Evolutionary conservation across 2,888 invertebrate genomes (phyloP).

Genomic region (Perithous albicinctus): DNA sequence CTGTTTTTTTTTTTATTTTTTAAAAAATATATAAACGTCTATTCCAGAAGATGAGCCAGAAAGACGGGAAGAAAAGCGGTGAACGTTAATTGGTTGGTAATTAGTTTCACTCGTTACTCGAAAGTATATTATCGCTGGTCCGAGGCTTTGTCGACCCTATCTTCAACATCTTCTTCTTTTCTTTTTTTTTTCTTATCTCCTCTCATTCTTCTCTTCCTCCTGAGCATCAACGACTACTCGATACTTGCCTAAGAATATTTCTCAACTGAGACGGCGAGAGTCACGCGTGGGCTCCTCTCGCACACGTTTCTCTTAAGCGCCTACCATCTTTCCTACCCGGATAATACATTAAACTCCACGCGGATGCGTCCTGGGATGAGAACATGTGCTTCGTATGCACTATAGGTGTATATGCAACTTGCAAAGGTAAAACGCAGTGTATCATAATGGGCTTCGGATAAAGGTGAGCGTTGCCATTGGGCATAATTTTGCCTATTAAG

Average conservation of each 20-base stretch:
- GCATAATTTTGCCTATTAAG: not conserved
- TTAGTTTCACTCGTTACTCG: conserved; percentile 52
- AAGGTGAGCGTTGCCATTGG: not conserved
- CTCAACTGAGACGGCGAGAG: conserved; percentile 59
- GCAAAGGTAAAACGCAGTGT: not conserved
- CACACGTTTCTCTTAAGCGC: conserved; percentile 28
- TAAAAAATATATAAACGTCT: no score
- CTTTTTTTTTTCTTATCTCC: conserved; percentile 6
- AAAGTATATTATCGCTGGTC: conserved; percentile 35
- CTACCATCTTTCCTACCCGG: not conserved
- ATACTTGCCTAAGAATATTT: conserved; percentile 47
- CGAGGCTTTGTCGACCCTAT: conserved; percentile 33
- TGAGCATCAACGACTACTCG: conserved; percentile 13
- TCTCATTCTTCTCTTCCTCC: conserved; percentile 16
- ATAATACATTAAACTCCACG: conserved; percentile 14
- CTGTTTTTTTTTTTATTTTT: conserved; percentile 6
- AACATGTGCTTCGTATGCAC: conserved; percentile 22
- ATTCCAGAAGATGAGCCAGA: not conserved
- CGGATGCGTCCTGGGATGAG: conserved; percentile 16
- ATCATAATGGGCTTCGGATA: not conserved
- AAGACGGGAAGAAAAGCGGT: not conserved
- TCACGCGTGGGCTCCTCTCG: conserved; percentile 68
- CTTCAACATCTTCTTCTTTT: not conserved
- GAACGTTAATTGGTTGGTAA: conserved; percentile 60
- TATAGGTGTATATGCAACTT: not conserved